Conservation (phyloP, 2,113 vertebrate genomes). For the Asarcornis scutulata region DNA sequence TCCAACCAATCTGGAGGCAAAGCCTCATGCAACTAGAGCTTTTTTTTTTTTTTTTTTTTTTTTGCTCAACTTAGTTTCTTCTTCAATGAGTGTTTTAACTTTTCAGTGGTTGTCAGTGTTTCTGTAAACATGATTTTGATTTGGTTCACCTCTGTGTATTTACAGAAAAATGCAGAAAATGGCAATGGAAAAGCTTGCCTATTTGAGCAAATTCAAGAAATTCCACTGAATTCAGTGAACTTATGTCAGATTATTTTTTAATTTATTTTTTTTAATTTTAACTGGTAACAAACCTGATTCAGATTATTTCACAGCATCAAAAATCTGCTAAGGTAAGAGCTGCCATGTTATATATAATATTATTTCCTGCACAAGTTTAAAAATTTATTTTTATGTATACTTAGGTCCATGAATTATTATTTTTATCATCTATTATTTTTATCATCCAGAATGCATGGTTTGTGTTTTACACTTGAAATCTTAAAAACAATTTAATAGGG, state of each 20-base stretch:
- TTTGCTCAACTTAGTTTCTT: not conserved
- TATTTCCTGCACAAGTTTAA: not conserved
- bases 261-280: not conserved
- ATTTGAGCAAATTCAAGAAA: not conserved
- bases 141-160: not conserved
- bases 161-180: not conserved
- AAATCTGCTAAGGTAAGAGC: not conserved
- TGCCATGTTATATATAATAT: not conserved
- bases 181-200: not conserved
- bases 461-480: not conserved
- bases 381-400: not conserved
- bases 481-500: not conserved
- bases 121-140: not conserved
- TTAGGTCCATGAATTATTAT: not conserved
- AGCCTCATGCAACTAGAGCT: not conserved
- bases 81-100: not conserved
- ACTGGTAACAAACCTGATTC: not conserved
- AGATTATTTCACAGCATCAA: not conserved
- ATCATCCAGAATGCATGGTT: not conserved
- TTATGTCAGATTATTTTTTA: not conserved
- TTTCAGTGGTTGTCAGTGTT: not conserved
- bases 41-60: not conserved
- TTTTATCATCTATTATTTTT: not conserved
- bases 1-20: not conserved
- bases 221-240: not conserved